Base-by-base conservation (phyloP, 2,888 invertebrate species). In the Copidosoma aretas region DNA sequence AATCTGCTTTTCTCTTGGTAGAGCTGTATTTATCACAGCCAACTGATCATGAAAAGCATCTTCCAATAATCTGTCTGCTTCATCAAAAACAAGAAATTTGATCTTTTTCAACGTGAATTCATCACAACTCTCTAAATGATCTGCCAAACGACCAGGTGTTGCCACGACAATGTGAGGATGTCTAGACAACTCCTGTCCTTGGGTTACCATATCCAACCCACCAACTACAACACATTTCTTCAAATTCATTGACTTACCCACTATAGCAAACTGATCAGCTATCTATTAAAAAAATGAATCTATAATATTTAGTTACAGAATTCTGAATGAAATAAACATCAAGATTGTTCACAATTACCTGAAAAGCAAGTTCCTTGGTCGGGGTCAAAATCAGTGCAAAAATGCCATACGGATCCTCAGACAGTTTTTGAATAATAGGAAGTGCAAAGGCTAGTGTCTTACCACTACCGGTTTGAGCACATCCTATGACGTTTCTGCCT, bases 371-470 rank as follows among this genome's bases (percentile, higher is more conserved):
- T 83, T 95, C 95, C 81, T 97, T 91, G 0, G 98, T 99, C 1
- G 99, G 98, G 17, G 98, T 98, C 15, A 99, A 85, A 24, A 99
- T 87, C 39, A 99, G 86, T 1, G 97, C 97, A 87, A 93, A 99
- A 81, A 98, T 95, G 65, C 97, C 97, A 83, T 93, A 96, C 0
- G 98, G 98, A 84, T 99, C 98, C 80, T 95, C 93, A 68, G 93
- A 93, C 39, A 98, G 86, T 80, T 91, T 90, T 82, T 98, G 95
- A 57, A 98, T 83, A 77, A 98, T 95, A 0, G 98, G 98, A 64
- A 98, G 83, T 0, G 96, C 97, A 87, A 99, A 99, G 0, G 98
- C 97, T 79, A 98, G 90, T 0, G 99, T 99, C 87, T 99, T 99
- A 1, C 98, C 98, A 66, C 97, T 97, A 17, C 98, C 98, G 12